Evolutionary conservation across 2,113 vertebrate genomes (phyloP).

Genomic region (Paramormyrops kingsleyae): DNA sequence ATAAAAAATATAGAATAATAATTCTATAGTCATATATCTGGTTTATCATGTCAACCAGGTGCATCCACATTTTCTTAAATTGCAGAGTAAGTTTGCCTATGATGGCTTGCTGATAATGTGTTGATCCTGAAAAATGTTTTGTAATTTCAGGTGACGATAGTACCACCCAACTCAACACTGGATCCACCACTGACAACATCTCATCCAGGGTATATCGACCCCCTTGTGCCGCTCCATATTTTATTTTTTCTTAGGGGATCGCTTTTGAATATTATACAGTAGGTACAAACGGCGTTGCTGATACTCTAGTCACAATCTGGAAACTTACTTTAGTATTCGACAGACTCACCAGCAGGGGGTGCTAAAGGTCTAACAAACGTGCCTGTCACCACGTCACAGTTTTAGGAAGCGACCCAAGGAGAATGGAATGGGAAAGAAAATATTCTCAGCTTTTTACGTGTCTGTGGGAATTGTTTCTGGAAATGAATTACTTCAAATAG

Average conservation of each 20-base stretch:
- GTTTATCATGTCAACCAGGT: background rate
- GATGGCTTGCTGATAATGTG: background rate
- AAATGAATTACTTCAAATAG: conserved; percentile 2
- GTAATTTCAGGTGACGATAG: background rate
- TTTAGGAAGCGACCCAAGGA: background rate
- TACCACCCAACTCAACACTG: background rate
- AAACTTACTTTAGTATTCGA: background rate
- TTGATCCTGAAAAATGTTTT: background rate
- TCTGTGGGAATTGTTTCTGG: background rate
- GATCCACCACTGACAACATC: background rate
- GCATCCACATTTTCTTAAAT: background rate
- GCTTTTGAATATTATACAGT: background rate
- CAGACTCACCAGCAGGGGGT: background rate
- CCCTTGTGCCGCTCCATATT: background rate
- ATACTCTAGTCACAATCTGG: background rate
- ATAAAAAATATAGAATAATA: background rate
- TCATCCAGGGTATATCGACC: background rate
- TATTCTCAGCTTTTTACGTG: background rate
- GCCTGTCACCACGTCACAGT: no score
- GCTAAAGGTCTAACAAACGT: background rate
- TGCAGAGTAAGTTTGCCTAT: background rate
- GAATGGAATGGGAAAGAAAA: background rate
- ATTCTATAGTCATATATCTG: background rate
- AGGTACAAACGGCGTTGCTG: background rate
- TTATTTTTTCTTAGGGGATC: background rate